Base-by-base conservation (phyloP, 92 coral and sea anemone species). In the Blastomussa wellsi region DNA sequence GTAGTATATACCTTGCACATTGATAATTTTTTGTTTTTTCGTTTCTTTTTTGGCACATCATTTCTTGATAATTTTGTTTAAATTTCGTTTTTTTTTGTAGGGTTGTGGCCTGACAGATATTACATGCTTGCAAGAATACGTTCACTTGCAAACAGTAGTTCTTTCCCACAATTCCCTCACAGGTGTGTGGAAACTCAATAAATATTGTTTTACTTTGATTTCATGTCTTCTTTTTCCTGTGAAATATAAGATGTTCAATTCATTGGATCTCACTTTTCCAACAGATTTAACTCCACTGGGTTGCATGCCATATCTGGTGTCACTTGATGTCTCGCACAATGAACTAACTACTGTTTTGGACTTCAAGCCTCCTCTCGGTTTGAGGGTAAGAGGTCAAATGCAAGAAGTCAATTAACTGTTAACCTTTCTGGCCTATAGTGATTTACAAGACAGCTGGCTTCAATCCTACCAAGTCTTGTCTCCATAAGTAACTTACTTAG, bases 251-350 rank as follows among this genome's bases (percentile, higher is more conserved):
- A 44, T 13, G 15, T 4, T 75, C 26, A 75, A 49, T 4, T 12
- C n/a, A 62, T 2, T 0, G 4, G 35, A 68, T 26, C 0, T 42
- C 42, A 14, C 28, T 81, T 22, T 37, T 10, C 10, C 19, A 39
- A 29, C 74, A 96, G 98, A 96, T 83, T 85, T 96, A 77, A 89
- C 89, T 81, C 93, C 98, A 31, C 89, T 96, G 60, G 95, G 98
- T n/a, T 89, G 85, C 87, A 94, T 96, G 98, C 88, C 91, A 13
- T 79, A 90, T 76, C 85, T 96, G n/a, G 87, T 96, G 9, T 82
- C 83, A 24, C 96, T 96, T 70, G 98, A 94, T 84, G 98, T 92
- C 28, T 94, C 98, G 11, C 96, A 96, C 71, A 96, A 96, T 84
- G 81, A 92, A 28, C 94, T 96, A 20, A 87, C 91, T 19, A 89